Evolutionary conservation across 2,113 vertebrate genomes (phyloP), one percentile per base, ranked within the genome.

Genomic region (Caracal caracal): DNA sequence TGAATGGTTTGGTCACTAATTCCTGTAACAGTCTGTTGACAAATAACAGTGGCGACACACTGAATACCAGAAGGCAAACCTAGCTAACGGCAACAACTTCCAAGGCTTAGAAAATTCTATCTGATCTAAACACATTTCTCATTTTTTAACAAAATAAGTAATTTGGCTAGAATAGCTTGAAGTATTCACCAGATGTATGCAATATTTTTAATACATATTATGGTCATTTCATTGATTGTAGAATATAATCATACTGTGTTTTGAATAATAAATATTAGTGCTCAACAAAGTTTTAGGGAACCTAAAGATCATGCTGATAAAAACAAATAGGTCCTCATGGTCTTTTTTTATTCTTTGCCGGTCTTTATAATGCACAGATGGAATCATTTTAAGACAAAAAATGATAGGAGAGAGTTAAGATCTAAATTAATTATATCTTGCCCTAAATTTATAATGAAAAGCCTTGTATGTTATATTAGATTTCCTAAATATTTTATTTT

Each of bases 321-420:
- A 85, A 93, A 63, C 61, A 82, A 66, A 86, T 49, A 76, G 26
- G 22, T 82, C n/a, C 15, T 83, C 71, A 26, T 24, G 6, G 19
- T 88, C 6, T 51, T 53, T 93, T 24, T 33, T n/a, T 82, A 76
- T 47, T 47, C 73, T 75, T 75, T 85, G 43, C 56, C 85, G 5
- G 9, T 70, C 16, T 83, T 75, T 71, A 90, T 0, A 88, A 63
- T 73, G 20, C 16, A 94, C 9, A 94, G 66, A 89, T 91, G 15
- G 3, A 79, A 56, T 65, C 35, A 73, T 86, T 96, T 94, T 90
- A 89, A 89, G 26, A 35, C 19, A 93, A 90, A 66, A 88, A 80
- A 16, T 66, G 2, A 68, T 65, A 61, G 19, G 11, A 95, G 33
- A 88, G 86, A 91, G 93, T 56, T 65, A 78, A 83, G 26, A 37